phyloP scores from a whole-genome alignment of 2,797 vertebrate genomes.

The Argya squamiceps region DNA sequence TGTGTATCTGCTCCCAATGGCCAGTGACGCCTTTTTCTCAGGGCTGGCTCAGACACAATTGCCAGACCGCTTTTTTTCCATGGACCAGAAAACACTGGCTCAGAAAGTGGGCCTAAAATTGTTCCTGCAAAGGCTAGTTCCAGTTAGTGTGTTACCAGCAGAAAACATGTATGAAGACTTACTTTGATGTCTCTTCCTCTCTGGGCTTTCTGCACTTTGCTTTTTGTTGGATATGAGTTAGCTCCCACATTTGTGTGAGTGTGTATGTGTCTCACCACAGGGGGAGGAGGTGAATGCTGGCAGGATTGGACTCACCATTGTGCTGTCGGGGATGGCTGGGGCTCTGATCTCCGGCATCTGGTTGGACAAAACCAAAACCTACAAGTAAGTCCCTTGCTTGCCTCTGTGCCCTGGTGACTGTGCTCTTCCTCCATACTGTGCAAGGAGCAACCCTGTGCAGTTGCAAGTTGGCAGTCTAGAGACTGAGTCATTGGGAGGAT shows the following conservation, averaged over 20 bases:
- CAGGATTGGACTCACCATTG: constrained; percentile 92
- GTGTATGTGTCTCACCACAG: constrained; percentile 71
- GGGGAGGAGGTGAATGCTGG: constrained; percentile 95
- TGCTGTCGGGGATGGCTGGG: constrained; percentile 90
- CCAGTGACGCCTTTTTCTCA: background rate
- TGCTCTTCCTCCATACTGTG: background rate
- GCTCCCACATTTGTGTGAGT: background rate
- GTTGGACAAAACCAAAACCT: constrained; percentile 95
- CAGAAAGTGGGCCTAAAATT: background rate
- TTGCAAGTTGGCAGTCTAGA: background rate
- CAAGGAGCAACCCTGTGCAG: background rate
- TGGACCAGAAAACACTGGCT: background rate
- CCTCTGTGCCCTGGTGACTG: background rate
- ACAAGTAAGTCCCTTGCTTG: constrained; percentile 86
- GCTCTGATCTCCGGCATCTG: constrained; percentile 93
- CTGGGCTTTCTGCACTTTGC: background rate
- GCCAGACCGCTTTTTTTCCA: background rate
- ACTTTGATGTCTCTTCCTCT: background rate
- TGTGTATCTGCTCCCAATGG: background rate
- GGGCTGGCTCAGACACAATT: background rate
- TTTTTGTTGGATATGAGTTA: background rate
- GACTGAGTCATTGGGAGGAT: background rate
- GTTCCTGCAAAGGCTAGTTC: background rate
- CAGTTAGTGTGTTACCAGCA: background rate
- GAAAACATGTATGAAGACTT: background rate